Percentiles rank a stretch among this genome's conserved stretches.
phyloP scores from a whole-genome alignment of 2,888 invertebrate genomes.

The Athrips mouffetella region DNA sequence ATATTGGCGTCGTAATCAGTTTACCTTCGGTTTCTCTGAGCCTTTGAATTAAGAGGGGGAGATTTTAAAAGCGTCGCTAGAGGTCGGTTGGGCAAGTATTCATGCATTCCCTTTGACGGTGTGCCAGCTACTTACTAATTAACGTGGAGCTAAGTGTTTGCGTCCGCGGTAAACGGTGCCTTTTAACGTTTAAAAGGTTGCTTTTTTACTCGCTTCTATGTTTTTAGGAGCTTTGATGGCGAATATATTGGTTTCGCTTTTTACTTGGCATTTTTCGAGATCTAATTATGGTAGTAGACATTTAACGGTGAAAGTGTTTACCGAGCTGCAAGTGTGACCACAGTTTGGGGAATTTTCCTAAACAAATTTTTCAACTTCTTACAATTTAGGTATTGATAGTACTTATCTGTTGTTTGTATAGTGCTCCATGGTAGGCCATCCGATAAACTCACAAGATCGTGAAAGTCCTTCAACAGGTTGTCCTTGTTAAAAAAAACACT shows the following conservation, averaged over 20 bases:
- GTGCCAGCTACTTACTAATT: constrained; percentile 76
- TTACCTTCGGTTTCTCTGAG: constrained; percentile 72
- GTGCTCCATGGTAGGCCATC: too few relatives aligned
- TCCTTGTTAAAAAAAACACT: too few relatives aligned
- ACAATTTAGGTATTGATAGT: neutral
- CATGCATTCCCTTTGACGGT: constrained; percentile 78
- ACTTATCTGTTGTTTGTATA: neutral
- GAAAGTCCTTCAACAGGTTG: too few relatives aligned
- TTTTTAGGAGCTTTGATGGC: constrained; percentile 69
- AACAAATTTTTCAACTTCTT: neutral
- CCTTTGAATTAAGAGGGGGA: constrained; percentile 64
- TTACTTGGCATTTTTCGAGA: constrained; percentile 57
- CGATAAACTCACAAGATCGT: too few relatives aligned
- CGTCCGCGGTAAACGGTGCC: constrained; percentile 76
- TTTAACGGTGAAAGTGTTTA: constrained; percentile 21
- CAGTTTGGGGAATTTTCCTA: neutral
- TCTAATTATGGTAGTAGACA: constrained; percentile 54
- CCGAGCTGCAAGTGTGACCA: too few relatives aligned
- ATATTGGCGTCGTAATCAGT: constrained; percentile 71
- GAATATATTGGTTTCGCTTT: constrained; percentile 65
- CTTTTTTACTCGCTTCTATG: constrained; percentile 57
- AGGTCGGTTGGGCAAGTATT: constrained; percentile 70
- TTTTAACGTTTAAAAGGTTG: constrained; percentile 74
- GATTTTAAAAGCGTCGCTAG: constrained; percentile 72
- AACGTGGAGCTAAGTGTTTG: constrained; percentile 76